Conservation (phyloP, 2,888 invertebrate species). For the Corythucha ciliata region DNA sequence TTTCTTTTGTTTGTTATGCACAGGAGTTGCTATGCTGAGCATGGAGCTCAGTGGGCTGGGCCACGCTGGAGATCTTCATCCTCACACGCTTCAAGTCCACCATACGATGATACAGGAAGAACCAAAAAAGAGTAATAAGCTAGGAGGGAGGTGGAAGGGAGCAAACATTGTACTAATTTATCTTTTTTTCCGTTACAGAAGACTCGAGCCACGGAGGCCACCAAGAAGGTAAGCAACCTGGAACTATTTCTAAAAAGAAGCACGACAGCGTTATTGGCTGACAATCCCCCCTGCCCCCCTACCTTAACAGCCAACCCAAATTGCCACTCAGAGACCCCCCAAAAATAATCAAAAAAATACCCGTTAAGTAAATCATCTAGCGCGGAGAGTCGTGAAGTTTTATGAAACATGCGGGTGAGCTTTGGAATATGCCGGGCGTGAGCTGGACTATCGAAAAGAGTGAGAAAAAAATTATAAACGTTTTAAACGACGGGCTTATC, state of each 20-base stretch:
- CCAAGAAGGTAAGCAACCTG: conserved; percentile 27
- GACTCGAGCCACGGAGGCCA: conserved; percentile 28
- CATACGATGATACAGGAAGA: conserved; percentile 28
- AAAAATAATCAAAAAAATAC: no score
- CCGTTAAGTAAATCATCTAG: no score
- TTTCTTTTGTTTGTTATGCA: not conserved
- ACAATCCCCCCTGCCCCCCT: not conserved
- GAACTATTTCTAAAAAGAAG: conserved; percentile 1
- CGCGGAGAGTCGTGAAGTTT: no score
- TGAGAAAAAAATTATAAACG: no score
- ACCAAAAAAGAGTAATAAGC: conserved; percentile 28
- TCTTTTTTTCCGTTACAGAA: conserved; percentile 26
- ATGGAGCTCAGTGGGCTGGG: conserved; percentile 30
- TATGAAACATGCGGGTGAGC: no score
- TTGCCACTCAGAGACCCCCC: no score
- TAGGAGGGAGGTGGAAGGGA: not conserved
- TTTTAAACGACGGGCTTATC: no score
- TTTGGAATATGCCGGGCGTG: no score
- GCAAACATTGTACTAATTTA: not conserved
- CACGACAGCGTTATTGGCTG: not conserved
- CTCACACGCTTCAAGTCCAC: conserved; percentile 31
- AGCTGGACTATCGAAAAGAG: no score
- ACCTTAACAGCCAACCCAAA: no score
- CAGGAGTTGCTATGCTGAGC: conserved; percentile 31
- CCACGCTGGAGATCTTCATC: conserved; percentile 29